Base-by-base conservation (phyloP, 1,140 invertebrate species). In the Pissodes strobi region DNA sequence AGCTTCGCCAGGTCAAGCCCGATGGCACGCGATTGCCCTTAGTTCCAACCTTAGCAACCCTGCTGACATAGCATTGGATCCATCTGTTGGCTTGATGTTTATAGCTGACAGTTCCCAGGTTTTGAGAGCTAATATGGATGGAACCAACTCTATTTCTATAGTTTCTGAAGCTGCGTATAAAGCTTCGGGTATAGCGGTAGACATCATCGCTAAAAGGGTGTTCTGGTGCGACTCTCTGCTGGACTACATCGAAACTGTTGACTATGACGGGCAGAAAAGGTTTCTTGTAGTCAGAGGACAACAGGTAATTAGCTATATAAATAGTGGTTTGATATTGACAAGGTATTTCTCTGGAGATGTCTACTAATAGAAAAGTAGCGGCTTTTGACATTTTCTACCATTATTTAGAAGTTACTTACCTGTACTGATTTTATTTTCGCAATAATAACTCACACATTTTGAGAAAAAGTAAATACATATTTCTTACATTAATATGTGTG, bases 171-270 rank as follows among this genome's bases (percentile, higher is more conserved):
- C 93, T 0, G 91, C 94, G 0, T 95, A 96, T 76, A 92, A 91
- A 80, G 94, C 91, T 1, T 91, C 89, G 15, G 94, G 91, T 34
- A 85, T 97, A 0, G 85, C 93, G 0, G 87, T 93, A 0, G 94
- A 94, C 78, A 90, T 93, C 4, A 91, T 97, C 4, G 88, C 90
- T 0, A 88, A 91, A 74, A 82, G 95, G 30, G 86, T 99, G 6
- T 98, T 95, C 79, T 99, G 97, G 92, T 97, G 94, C 71, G 97
- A 99, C 78, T 92, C 92, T 0, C 82, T 97, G 4, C 79, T 99
- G 30, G 96, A 99, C 79, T 98, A 98, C 75, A 98, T 99, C 65
- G 97, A 99, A 75, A 97, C 94, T 0, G 93, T 96, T 1, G 92
- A 98, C 76, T 99, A 99, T 74, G 88, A 96, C 62, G 97, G 97